Evolutionary conservation across 2,888 invertebrate species (phyloP).

Genomic region (Synergus umbraculus): DNA sequence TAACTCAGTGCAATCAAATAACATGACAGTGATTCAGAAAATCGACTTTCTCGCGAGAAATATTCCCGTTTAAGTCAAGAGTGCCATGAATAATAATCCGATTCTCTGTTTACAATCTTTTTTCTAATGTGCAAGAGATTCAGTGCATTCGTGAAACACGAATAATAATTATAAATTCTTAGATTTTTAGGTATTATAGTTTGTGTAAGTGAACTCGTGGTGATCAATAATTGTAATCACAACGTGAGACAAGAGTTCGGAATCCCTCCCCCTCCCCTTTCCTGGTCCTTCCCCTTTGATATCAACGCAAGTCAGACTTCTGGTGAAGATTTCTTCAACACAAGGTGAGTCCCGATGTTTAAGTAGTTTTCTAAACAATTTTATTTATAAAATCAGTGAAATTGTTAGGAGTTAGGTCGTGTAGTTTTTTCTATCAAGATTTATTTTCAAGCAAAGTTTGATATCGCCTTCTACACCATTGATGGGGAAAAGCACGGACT

Average conservation of each 20-base stretch:
- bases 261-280: constrained; percentile 36
- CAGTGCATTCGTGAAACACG: constrained; percentile 5
- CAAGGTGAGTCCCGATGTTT: constrained; percentile 23
- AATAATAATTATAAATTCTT: constrained; percentile 19
- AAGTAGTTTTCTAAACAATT: neutral
- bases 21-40: constrained; percentile 56
- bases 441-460: neutral
- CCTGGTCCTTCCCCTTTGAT: constrained; percentile 37
- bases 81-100: constrained; percentile 21
- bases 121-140: constrained; percentile 5
- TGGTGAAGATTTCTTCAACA: constrained; percentile 15
- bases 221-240: constrained; percentile 52
- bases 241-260: constrained; percentile 39
- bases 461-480: constrained; percentile 17
- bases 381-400: no score
- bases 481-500: constrained; percentile 23
- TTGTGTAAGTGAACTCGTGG: constrained; percentile 34
- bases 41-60: constrained; percentile 13
- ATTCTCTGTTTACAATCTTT: constrained; percentile 31
- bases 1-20: constrained; percentile 65
- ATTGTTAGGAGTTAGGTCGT: neutral
- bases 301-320: constrained; percentile 37
- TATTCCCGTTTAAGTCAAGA: constrained; percentile 15
- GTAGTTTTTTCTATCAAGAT: neutral
- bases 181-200: neutral